Conservation (phyloP, 2,888 invertebrate genomes). For the Trichopria drosophilae region DNA sequence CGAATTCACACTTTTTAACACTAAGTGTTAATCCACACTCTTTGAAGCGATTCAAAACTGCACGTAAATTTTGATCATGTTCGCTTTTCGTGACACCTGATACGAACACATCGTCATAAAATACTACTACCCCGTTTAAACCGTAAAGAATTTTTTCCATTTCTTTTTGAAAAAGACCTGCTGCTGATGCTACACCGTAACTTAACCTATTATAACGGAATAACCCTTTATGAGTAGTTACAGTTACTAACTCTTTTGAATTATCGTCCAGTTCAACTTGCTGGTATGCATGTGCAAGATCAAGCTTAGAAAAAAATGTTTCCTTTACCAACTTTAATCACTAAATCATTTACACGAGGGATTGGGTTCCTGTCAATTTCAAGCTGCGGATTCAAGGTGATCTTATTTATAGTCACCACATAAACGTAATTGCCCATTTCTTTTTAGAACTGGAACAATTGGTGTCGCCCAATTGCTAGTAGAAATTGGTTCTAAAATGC, state of each 20-base stretch:
- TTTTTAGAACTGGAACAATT: too few relatives aligned
- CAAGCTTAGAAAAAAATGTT: conserved; percentile 39
- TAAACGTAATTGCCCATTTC: too few relatives aligned
- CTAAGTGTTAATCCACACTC: conserved; percentile 43
- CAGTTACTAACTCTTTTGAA: conserved; percentile 39
- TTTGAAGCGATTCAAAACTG: conserved; percentile 36
- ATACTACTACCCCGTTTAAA: conserved; percentile 41
- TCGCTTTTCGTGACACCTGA: conserved; percentile 37
- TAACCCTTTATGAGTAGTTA: conserved; percentile 45
- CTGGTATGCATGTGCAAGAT: conserved; percentile 45
- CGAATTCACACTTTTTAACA: conserved; percentile 46
- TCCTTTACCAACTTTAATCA: conserved; percentile 30
- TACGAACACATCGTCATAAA: conserved; percentile 46
- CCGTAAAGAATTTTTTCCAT: conserved; percentile 48
- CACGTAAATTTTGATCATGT: conserved; percentile 37
- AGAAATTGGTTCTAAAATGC: conserved; percentile 31
- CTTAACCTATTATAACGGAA: too few relatives aligned
- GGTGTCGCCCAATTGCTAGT: conserved; percentile 42
- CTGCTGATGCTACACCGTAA: conserved; percentile 50
- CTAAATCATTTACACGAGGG: conserved; percentile 31
- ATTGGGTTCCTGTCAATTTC: conserved; percentile 37
- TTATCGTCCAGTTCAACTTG: conserved; percentile 42
- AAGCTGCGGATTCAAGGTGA: conserved; percentile 45
- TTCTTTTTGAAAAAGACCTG: conserved; percentile 48
- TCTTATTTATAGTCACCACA: too few relatives aligned